phyloP scores from a whole-genome alignment of 2,888 invertebrate genomes.

The Chrysomela aeneicollis region DNA sequence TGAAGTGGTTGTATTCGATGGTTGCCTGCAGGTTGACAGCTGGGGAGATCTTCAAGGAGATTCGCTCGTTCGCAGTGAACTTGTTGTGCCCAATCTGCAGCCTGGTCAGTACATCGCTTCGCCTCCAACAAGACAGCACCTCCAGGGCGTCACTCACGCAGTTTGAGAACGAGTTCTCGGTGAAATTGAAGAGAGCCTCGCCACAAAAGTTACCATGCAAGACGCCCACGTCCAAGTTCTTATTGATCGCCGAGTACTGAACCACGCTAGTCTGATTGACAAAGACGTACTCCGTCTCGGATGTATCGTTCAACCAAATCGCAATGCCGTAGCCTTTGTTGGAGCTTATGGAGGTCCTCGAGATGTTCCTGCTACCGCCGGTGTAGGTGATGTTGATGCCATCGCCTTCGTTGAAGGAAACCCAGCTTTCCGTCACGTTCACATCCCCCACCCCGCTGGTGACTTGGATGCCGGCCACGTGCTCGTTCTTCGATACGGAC shows the following conservation, averaged over 20 bases:
- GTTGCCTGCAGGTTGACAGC: conserved; percentile 79
- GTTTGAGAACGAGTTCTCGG: conserved; percentile 86
- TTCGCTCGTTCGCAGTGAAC: conserved; percentile 78
- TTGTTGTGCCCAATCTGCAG: conserved; percentile 87
- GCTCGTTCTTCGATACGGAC: conserved; percentile 84
- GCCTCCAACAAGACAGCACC: conserved; percentile 83
- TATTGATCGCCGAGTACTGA: conserved; percentile 85
- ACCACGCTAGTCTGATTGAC: conserved; percentile 87
- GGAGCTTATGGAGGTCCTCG: conserved; percentile 82
- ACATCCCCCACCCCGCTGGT: conserved; percentile 92
- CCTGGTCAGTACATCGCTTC: conserved; percentile 63
- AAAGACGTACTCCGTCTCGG: conserved; percentile 77
- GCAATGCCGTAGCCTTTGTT: conserved; percentile 91
- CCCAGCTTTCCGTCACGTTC: conserved; percentile 88
- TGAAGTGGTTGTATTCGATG: conserved; percentile 90
- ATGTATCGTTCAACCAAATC: conserved; percentile 88
- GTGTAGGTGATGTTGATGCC: conserved; percentile 96
- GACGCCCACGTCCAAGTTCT: conserved; percentile 88
- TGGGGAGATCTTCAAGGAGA: conserved; percentile 81
- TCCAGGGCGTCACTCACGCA: conserved; percentile 82
- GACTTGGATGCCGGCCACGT: conserved; percentile 91
- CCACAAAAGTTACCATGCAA: conserved; percentile 94
- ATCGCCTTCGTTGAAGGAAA: conserved; percentile 91
- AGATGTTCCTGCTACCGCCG: conserved; percentile 93
- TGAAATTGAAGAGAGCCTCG: conserved; percentile 86